A percentile compares a stretch with the other conserved stretches of the same genome.
phyloP scores from a whole-genome alignment of 2,888 invertebrate species.

The Aromia moschata region DNA sequence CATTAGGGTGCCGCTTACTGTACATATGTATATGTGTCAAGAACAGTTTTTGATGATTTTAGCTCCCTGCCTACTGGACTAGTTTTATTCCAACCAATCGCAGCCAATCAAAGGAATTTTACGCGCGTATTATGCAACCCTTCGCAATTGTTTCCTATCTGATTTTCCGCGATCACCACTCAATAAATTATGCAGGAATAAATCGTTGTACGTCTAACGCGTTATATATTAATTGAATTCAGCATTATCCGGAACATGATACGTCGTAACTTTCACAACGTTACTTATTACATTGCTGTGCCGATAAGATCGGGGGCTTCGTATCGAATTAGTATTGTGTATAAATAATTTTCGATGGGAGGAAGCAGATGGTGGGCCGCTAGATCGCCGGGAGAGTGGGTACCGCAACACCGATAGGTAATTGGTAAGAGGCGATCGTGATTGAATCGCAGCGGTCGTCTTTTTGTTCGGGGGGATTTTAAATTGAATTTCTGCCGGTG shows the following conservation, averaged over 20 bases:
- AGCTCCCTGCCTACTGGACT: too few relatives aligned
- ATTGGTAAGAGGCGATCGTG: constrained; percentile 58
- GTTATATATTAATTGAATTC: constrained; percentile 23
- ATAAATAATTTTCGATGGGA: constrained; percentile 39
- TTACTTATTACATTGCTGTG: constrained; percentile 30
- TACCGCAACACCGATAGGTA: constrained; percentile 50
- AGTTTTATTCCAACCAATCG: too few relatives aligned
- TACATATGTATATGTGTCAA: too few relatives aligned
- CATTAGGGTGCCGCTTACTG: too few relatives aligned
- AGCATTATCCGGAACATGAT: constrained; percentile 27
- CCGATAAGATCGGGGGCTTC: constrained; percentile 37
- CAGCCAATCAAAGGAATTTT: too few relatives aligned
- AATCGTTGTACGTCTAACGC: constrained; percentile 7
- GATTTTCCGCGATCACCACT: constrained; percentile 1
- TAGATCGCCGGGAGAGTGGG: constrained; percentile 12
- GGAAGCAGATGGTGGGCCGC: constrained; percentile 34
- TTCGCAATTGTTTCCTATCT: neutral
- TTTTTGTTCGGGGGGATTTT: constrained; percentile 57
- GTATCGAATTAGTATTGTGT: constrained; percentile 31
- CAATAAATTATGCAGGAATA: constrained; percentile 11
- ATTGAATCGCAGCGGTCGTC: constrained; percentile 60
- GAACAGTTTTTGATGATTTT: too few relatives aligned
- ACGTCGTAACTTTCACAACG: constrained; percentile 35
- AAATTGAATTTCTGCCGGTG: constrained; percentile 58
- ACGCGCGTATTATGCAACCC: neutral